phyloP scores from a whole-genome alignment of 2,888 invertebrate genomes.

The Tiliacea citrago region DNA sequence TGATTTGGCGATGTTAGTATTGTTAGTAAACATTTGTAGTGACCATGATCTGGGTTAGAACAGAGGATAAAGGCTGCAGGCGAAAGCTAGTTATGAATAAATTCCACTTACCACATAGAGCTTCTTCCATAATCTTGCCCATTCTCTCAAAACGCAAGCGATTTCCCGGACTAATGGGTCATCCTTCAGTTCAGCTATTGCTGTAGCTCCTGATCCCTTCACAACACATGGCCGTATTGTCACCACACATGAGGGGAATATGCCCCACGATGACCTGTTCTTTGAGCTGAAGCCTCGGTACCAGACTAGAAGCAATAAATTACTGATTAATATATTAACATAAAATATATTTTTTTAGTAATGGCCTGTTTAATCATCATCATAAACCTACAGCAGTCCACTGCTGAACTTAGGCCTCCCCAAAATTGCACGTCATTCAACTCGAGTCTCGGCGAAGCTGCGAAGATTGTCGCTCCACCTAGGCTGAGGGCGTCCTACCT shows the following conservation, averaged over 20 bases:
- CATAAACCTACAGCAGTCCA: too few species aligned
- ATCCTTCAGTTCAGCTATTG: slow-evolving; percentile 96
- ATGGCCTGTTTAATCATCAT: too few species aligned
- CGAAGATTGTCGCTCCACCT: too few species aligned
- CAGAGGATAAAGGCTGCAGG: too few species aligned
- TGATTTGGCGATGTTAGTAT: too few species aligned
- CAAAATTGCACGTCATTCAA: too few species aligned
- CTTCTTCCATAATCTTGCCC: slow-evolving; percentile 98
- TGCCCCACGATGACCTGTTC: slow-evolving; percentile 88
- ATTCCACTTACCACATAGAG: slow-evolving; percentile 94
- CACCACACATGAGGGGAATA: slow-evolving; percentile 91
- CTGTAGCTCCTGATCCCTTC: slow-evolving; percentile 94
- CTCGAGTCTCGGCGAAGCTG: too few species aligned
- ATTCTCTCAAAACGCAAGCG: slow-evolving; percentile 97
- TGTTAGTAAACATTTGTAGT: too few species aligned
- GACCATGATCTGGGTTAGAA: too few species aligned
- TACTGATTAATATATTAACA: not conserved
- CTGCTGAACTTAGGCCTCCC: too few species aligned
- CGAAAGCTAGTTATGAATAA: not conserved
- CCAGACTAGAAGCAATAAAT: slow-evolving; percentile 92
- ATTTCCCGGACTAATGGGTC: slow-evolving; percentile 98
- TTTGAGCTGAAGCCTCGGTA: slow-evolving; percentile 96
- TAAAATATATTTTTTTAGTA: not conserved
- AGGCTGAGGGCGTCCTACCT: too few species aligned
- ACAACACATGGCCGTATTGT: slow-evolving; percentile 96